These are phyloP conservation scores for Menura novaehollandiae DNA, from an alignment of 2,113 vertebrate species.

Conservation along the genomic window DNA sequence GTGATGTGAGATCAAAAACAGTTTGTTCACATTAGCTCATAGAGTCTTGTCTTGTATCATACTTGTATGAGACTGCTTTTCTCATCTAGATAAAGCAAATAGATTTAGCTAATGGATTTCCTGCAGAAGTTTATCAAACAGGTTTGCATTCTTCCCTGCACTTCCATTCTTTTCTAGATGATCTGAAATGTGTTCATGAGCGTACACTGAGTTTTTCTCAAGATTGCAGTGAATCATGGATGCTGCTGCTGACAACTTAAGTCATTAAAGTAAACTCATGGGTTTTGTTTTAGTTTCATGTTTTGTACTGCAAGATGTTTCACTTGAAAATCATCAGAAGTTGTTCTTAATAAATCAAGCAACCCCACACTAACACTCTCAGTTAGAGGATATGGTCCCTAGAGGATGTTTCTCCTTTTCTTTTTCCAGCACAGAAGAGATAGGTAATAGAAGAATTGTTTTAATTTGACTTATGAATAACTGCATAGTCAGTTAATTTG, in stretches of 20 bases:
- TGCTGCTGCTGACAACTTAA: not conserved
- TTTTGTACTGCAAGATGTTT: not conserved
- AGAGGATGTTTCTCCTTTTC: not conserved
- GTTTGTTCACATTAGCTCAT: not conserved
- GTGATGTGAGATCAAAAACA: not conserved
- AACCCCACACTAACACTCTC: not conserved
- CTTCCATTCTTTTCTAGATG: not conserved
- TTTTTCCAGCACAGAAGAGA: not conserved
- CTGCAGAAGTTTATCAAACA: not conserved
- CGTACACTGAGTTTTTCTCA: not conserved
- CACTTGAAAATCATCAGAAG: not conserved
- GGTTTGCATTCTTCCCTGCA: not conserved
- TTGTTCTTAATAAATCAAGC: not conserved
- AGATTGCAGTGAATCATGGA: not conserved
- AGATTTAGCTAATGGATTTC: not conserved
- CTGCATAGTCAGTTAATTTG: not conserved
- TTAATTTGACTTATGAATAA: not conserved
- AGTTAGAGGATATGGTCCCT: not conserved
- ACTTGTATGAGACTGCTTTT: not conserved
- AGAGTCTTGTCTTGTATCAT: not conserved
- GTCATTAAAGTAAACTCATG: not conserved
- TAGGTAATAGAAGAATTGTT: not conserved
- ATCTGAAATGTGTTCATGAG: not conserved
- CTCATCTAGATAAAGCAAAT: not conserved
- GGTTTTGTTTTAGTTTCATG: not conserved